Evolutionary conservation across 37 sponge, comb jelly and placozoan species (phyloP), one percentile per base, ranked within the genome.

Genomic region (Beroe ovata): DNA sequence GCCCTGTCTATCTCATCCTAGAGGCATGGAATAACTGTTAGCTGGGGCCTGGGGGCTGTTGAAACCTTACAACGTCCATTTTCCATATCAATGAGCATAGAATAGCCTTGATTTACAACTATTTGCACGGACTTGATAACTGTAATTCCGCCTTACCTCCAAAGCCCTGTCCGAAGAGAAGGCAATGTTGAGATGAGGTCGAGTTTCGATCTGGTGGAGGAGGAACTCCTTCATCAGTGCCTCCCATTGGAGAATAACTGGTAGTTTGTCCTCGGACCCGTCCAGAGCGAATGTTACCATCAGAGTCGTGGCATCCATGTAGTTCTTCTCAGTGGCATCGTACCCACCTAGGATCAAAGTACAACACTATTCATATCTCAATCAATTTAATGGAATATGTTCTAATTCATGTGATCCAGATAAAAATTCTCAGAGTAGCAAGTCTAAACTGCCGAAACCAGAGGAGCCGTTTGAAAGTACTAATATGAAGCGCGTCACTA

Each of bases 1-100:
- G 84, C 84, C 28, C 84, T 39, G 54, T 77, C 47, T 38, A 77
- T 77, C 54, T 77, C 84, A 36, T 77, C 84, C 84, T 77, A 54
- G 0, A 21, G 41, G 54, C 2, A 6, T 4, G 6, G 54, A 47
- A 47, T 47, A n/a, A n/a, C n/a, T n/a, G n/a, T n/a, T n/a, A n/a
- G 54, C 54, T 16, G 54, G 54, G 11, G 6, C 11, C 54, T 16
- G 54, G 54, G 54, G 11, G 6, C 11, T 47, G 54, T 47, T 47
- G 54, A 47, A 16, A 16, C n/a, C n/a, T n/a, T n/a, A n/a, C n/a
- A n/a, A n/a, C n/a, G n/a, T n/a, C n/a, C n/a, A n/a, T n/a, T n/a
- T n/a, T n/a, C n/a, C n/a, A n/a, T n/a, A n/a, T n/a, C n/a, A n/a
- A n/a, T n/a, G n/a, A n/a, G n/a, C n/a, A n/a, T n/a, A n/a, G n/a